These are phyloP conservation scores for Phrynocephalus versicolor DNA, from an alignment of 2,113 vertebrate species.

Conservation along the genomic window DNA sequence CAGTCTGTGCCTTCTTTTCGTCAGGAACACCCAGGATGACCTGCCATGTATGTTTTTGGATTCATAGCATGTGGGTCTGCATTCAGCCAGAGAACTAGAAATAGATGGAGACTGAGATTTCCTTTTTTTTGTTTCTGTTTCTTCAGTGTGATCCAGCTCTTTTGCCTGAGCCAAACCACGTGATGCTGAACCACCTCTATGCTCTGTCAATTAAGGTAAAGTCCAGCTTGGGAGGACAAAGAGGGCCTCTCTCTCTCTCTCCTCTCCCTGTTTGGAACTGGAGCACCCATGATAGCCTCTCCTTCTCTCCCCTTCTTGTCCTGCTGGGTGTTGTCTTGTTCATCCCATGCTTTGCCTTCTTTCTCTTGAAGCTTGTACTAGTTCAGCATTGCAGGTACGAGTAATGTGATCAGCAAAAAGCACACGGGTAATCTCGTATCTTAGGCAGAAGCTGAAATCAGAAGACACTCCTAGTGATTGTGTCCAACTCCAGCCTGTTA, in stretches of 20 bases:
- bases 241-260: too few relatives aligned
- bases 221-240: rapidly evolving
- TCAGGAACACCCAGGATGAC: neutral
- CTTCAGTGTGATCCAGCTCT: slow-evolving; percentile 94
- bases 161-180: slow-evolving; percentile 95
- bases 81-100: neutral
- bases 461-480: neutral
- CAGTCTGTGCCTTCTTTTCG: neutral
- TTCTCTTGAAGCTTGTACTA: neutral
- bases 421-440: too few relatives aligned
- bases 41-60: neutral
- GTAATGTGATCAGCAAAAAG: neutral
- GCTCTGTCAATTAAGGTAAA: slow-evolving; percentile 97
- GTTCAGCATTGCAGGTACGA: too few relatives aligned
- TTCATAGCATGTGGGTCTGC: neutral
- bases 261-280: neutral
- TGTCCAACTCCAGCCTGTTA: neutral
- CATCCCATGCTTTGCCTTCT: neutral
- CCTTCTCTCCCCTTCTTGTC: neutral
- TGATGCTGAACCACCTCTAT: slow-evolving; percentile 98
- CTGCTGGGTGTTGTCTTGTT: neutral
- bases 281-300: too few relatives aligned
- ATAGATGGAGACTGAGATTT: neutral
- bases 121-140: slow-evolving; percentile 22
- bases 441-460: neutral